phyloP scores from a whole-genome alignment of 2,113 vertebrate species.

The Melanerpes formicivorus region DNA sequence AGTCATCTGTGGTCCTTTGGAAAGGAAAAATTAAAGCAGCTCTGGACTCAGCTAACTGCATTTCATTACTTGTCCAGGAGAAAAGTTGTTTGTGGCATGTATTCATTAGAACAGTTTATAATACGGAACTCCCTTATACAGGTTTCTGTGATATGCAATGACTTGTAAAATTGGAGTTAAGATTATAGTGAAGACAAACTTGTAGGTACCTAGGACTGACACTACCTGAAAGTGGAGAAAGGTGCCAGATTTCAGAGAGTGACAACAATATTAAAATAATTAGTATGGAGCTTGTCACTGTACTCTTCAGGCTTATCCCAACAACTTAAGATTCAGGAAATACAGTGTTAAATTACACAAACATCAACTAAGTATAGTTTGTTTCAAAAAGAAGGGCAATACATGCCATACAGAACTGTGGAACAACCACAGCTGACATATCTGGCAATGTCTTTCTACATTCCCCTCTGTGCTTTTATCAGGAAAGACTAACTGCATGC shows the following conservation, averaged over 20 bases:
- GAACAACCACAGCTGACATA: not conserved
- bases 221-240: not conserved
- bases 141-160: not conserved
- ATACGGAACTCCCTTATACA: not conserved
- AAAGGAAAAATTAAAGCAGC: not conserved
- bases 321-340: not conserved
- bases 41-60: not conserved
- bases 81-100: not conserved
- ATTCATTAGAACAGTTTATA: not conserved
- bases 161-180: not conserved
- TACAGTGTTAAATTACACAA: not conserved
- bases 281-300: not conserved
- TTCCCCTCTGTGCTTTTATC: not conserved
- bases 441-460: not conserved
- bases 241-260: not conserved
- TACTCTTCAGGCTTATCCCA: not conserved
- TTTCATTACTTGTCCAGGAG: not conserved
- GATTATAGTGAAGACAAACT: not conserved
- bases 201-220: not conserved
- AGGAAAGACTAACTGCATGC: not conserved
- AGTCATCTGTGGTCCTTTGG: not conserved
- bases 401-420: not conserved
- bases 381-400: not conserved
- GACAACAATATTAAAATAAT: not conserved
- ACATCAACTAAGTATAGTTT: not conserved